These are phyloP conservation scores for Laspeyria flexula DNA, from an alignment of 2,888 invertebrate genomes.

Conservation along the genomic window DNA sequence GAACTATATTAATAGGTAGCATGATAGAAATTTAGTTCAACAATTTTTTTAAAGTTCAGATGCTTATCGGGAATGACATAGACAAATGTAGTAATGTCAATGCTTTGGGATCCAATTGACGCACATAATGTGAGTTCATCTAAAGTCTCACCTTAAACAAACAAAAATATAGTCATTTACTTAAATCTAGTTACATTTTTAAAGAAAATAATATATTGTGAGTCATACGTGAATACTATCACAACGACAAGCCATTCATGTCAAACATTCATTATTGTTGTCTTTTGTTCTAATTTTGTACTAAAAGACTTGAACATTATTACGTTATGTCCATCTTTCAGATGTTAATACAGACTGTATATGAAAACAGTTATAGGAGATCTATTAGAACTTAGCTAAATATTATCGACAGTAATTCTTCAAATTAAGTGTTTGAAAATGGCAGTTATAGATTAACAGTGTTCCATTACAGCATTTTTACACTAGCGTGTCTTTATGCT, in stretches of 20 bases:
- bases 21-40: too few species aligned
- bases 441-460: too few species aligned
- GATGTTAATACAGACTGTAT: background rate
- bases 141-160: conserved; percentile 33
- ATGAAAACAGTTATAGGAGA: conserved; percentile 3
- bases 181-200: conserved; percentile 39
- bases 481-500: too few species aligned
- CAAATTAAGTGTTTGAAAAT: too few species aligned
- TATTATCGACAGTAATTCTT: too few species aligned
- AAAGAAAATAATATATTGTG: conserved; percentile 28
- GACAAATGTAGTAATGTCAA: too few species aligned
- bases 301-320: conserved; percentile 34
- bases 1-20: too few species aligned
- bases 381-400: background rate
- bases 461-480: too few species aligned
- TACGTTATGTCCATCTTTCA: background rate
- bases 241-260: conserved; percentile 21
- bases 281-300: conserved; percentile 45
- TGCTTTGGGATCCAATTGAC: too few species aligned
- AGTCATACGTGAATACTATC: conserved; percentile 31
- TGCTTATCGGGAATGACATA: too few species aligned
- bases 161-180: conserved; percentile 39
- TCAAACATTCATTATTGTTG: conserved; percentile 25
- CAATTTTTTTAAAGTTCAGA: too few species aligned
- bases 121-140: conserved; percentile 10